phyloP scores from a whole-genome alignment of 2,888 invertebrate genomes.

The Carpatolechia fugitivella region DNA sequence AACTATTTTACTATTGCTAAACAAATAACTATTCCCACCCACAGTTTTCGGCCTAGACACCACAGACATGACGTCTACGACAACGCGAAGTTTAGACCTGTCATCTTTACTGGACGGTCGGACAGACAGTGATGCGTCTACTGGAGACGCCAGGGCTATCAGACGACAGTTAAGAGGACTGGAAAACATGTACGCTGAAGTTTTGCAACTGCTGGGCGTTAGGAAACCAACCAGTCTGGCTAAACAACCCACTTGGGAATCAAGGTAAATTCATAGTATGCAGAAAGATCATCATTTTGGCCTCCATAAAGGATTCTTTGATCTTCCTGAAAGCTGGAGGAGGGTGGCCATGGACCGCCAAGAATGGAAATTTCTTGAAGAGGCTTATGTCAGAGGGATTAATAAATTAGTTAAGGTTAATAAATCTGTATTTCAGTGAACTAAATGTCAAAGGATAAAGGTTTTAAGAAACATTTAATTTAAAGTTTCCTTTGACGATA shows the following conservation, averaged over 20 bases:
- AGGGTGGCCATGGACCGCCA: too few relatives aligned
- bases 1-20: background rate
- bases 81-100: slow-evolving; percentile 86
- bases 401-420: too few relatives aligned
- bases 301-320: too few relatives aligned
- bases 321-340: too few relatives aligned
- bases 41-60: slow-evolving; percentile 85
- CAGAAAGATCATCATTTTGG: background rate
- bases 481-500: too few relatives aligned
- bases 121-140: slow-evolving; percentile 87
- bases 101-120: slow-evolving; percentile 88
- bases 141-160: slow-evolving; percentile 87
- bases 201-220: slow-evolving; percentile 73
- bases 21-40: background rate
- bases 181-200: slow-evolving; percentile 93
- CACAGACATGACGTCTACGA: slow-evolving; percentile 88
- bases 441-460: too few relatives aligned
- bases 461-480: too few relatives aligned
- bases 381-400: too few relatives aligned
- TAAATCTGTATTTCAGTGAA: too few relatives aligned
- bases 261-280: slow-evolving; percentile 32
- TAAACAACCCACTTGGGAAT: slow-evolving; percentile 50
- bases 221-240: slow-evolving; percentile 48
- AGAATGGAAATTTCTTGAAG: too few relatives aligned
- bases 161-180: slow-evolving; percentile 89